Evolutionary conservation across 2,888 invertebrate genomes (phyloP).

Genomic region (Abrostola triplasia): DNA sequence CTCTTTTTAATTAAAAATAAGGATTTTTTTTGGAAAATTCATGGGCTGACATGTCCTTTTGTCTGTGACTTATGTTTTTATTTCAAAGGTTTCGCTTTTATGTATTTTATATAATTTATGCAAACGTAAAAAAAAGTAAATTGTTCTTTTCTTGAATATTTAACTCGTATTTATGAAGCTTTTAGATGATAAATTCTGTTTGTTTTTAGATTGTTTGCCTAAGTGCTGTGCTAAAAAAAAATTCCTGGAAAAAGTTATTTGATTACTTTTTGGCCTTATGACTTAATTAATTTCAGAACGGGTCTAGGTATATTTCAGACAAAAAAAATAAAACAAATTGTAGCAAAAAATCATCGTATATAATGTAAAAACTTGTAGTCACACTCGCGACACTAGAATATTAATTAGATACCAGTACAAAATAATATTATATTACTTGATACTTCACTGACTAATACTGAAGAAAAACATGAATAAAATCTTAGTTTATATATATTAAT

Average conservation of each 20-base stretch:
- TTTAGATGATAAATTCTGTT: conserved; percentile 12
- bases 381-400: too few relatives aligned
- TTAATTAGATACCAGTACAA: too few relatives aligned
- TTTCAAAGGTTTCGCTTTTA: neutral
- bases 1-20: conserved; percentile 37
- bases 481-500: too few relatives aligned
- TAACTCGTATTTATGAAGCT: conserved; percentile 5
- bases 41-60: conserved; percentile 12
- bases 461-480: too few relatives aligned
- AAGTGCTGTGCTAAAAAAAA: neutral
- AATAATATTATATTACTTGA: too few relatives aligned
- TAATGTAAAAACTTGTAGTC: too few relatives aligned
- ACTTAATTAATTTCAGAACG: too few relatives aligned
- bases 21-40: conserved; percentile 33
- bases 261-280: too few relatives aligned
- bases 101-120: conserved; percentile 2
- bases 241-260: neutral
- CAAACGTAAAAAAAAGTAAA: neutral
- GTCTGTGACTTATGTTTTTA: neutral
- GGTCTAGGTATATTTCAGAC: too few relatives aligned
- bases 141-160: conserved; percentile 3
- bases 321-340: too few relatives aligned
- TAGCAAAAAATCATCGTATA: too few relatives aligned
- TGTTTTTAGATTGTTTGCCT: neutral
- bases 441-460: too few relatives aligned